phyloP scores from a whole-genome alignment of 2,113 vertebrate genomes.

The Gallinago paraguaiae region DNA sequence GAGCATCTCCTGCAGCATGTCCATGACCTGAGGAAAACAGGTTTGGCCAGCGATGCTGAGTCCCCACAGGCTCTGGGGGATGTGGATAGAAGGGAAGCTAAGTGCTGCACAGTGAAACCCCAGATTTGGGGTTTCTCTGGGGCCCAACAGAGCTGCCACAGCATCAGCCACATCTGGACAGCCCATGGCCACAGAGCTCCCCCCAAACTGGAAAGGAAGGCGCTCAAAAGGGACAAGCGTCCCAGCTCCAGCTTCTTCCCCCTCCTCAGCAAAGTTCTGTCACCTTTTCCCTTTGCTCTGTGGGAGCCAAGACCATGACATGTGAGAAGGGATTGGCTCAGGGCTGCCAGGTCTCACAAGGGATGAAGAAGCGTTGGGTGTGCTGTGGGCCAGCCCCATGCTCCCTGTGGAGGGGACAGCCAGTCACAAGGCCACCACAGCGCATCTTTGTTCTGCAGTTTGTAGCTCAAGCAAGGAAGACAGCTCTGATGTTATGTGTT shows the following conservation, averaged over 20 bases:
- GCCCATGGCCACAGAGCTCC: not conserved
- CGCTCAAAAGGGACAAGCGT: rapidly evolving
- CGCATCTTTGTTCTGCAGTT: not conserved
- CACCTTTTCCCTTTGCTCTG: not conserved
- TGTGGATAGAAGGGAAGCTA: not conserved
- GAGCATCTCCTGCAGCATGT: conserved; percentile 61
- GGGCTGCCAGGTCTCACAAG: not conserved
- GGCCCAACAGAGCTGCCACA: not conserved
- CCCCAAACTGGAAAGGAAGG: not conserved
- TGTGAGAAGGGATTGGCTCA: not conserved
- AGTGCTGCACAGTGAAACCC: not conserved
- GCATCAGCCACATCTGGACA: not conserved
- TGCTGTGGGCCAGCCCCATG: rapidly evolving
- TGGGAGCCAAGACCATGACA: not conserved
- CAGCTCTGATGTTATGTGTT: rapidly evolving
- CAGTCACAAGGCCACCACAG: not conserved
- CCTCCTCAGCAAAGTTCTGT: not conserved
- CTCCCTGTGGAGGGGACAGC: not conserved
- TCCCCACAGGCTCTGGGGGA: rapidly evolving
- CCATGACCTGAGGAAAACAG: conserved; percentile 13
- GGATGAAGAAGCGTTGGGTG: not conserved
- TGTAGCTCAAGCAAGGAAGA: rapidly evolving
- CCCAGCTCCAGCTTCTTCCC: not conserved
- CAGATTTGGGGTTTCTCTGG: not conserved
- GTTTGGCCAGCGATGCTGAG: not conserved